Evolutionary conservation across 2,888 invertebrate species (phyloP), one percentile per base, ranked within the genome.

Genomic region (Isotomurus palustris): DNA sequence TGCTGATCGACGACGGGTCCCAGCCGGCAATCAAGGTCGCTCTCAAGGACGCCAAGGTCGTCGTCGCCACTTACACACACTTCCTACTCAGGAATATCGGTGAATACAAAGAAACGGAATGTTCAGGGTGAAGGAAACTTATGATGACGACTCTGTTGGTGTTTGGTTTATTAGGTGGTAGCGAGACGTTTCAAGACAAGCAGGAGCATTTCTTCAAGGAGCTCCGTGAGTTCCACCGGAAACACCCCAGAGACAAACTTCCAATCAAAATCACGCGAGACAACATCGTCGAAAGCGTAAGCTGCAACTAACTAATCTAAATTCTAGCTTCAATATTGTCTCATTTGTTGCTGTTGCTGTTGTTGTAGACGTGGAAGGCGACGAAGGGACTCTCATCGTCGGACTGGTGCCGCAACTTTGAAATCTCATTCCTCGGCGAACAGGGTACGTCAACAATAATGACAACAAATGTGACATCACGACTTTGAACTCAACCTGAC

Each of bases 321-420:
- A 17, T 38, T 19, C 19, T 14, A 19, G 32, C 32, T 32, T 32
- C 8, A 32, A 32, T 10, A 32, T 32, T 14, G 8, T 44, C 25
- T 44, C 25, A 21, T 10, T 17, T 41, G 2, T 45, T 35, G n/a
- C 3, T 47, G 12, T 51, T 6, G 8, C 21, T 29, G n/a, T 17
- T 43, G 3, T 28, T 36, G 60, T 62, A 83, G 82, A 82, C 83
- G 1, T 85, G 91, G 79, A 91, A 90, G 77, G 86, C 88, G 41
- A 91, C 91, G 1, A 86, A 87, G 72, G 84, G 86, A 73, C 91
- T 91, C 78, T 82, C 84, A 24, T 83, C 88, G n/a, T 84, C 85
- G 53, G 93, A 94, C 78, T 95, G 94, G 94, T 93, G 92, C 76
- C 84, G 88, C 73, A 91, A 88, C 79, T 93, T 94, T 75, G 93